phyloP scores from a whole-genome alignment of 2,888 invertebrate genomes.

The Pecten maximus region DNA sequence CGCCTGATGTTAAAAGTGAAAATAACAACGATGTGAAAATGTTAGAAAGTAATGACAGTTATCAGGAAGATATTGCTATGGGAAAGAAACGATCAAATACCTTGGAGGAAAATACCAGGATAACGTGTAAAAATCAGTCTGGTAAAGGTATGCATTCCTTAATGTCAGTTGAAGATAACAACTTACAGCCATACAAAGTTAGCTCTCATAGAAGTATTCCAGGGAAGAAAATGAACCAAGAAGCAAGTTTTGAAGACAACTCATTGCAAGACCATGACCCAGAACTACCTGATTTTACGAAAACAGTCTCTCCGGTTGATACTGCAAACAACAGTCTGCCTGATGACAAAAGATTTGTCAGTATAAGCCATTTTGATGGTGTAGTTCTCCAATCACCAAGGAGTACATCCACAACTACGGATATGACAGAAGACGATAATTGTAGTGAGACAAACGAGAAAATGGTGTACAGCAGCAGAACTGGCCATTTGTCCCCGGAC shows the following conservation, averaged over 20 bases:
- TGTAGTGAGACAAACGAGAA: background rate
- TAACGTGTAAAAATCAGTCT: background rate
- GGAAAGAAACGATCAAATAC: background rate
- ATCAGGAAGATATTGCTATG: background rate
- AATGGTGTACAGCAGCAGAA: background rate
- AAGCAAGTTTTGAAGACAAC: background rate
- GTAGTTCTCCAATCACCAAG: background rate
- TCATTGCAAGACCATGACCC: background rate
- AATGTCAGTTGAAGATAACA: background rate
- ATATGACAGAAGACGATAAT: background rate
- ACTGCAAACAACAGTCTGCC: background rate
- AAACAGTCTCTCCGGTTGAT: too few species aligned
- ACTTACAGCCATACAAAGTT: background rate
- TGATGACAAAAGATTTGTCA: background rate
- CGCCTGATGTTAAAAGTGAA: background rate
- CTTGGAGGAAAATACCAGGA: background rate
- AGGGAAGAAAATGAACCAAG: background rate
- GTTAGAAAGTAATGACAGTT: background rate
- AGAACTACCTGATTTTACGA: background rate
- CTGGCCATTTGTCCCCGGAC: background rate
- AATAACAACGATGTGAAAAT: background rate
- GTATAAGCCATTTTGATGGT: background rate
- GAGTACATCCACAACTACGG: background rate
- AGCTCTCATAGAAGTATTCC: background rate
- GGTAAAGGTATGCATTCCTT: background rate